phyloP scores from a whole-genome alignment of 2,888 invertebrate genomes.

The Hedya salicella region DNA sequence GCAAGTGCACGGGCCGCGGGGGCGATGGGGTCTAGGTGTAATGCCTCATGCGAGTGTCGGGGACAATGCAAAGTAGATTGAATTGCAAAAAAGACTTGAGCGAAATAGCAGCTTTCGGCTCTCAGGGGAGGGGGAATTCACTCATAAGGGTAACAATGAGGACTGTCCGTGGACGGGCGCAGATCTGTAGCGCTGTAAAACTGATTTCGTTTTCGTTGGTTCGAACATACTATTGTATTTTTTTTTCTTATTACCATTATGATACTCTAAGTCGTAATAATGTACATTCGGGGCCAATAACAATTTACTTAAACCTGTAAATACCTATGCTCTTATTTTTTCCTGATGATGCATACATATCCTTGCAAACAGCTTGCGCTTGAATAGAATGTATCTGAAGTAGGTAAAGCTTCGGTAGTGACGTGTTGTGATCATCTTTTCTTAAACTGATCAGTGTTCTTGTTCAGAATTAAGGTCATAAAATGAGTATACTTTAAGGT shows the following conservation, averaged over 20 bases:
- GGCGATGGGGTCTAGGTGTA: conserved; percentile 74
- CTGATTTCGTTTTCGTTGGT: conserved; percentile 48
- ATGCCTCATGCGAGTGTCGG: conserved; percentile 82
- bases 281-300: too few relatives aligned
- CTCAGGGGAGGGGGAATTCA: conserved; percentile 67
- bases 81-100: conserved; percentile 82
- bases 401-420: background rate
- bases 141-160: conserved; percentile 76
- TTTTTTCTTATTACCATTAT: too few relatives aligned
- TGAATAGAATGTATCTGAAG: conserved; percentile 4
- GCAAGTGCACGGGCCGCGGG: conserved; percentile 70
- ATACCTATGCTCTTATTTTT: too few relatives aligned
- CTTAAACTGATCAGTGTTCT: too few relatives aligned
- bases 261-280: too few relatives aligned
- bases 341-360: too few relatives aligned
- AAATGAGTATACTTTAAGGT: too few relatives aligned
- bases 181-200: conserved; percentile 54
- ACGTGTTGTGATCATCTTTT: too few relatives aligned
- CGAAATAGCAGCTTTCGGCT: conserved; percentile 75
- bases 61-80: conserved; percentile 85
- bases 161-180: conserved; percentile 64
- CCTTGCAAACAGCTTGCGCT: too few relatives aligned
- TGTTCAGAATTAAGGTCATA: too few relatives aligned
- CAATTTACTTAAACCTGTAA: too few relatives aligned
- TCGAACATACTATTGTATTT: background rate